Conservation (phyloP, 2,797 vertebrate species). For the Lutra lutra region DNA sequence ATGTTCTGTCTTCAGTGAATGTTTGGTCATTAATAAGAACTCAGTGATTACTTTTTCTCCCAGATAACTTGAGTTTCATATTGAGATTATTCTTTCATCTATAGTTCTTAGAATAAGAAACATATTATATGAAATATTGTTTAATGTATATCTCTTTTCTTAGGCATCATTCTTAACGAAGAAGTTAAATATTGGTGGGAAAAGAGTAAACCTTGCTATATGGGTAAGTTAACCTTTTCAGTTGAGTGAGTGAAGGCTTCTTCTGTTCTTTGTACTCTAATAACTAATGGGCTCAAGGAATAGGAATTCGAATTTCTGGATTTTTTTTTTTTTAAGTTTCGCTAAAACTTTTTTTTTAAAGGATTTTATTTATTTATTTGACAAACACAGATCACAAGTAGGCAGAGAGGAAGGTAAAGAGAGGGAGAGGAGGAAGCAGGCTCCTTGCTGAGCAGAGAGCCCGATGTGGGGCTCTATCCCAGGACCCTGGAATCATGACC, state of each 20-base stretch:
- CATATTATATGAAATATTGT: constrained; percentile 39
- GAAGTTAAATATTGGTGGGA: constrained; percentile 99
- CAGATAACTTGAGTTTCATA: constrained; percentile 25
- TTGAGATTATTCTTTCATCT: constrained; percentile 14
- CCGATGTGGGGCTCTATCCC: no score
- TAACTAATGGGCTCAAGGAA: constrained; percentile 9
- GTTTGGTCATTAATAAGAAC: constrained; percentile 32
- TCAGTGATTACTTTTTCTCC: constrained; percentile 33
- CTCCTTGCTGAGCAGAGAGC: no score
- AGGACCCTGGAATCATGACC: no score
- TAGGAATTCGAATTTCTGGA: constrained; percentile 34
- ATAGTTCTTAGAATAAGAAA: constrained; percentile 22
- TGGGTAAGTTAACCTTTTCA: constrained; percentile 91
- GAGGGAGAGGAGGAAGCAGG: no score
- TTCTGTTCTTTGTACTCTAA: neutral
- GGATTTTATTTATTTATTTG: no score
- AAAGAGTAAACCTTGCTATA: constrained; percentile 98
- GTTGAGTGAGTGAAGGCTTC: neutral
- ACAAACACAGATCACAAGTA: no score
- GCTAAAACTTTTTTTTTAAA: no score
- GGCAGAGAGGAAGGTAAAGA: no score
- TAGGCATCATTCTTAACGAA: constrained; percentile 99
- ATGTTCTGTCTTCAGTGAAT: constrained; percentile 30
- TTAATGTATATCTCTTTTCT: constrained; percentile 73
- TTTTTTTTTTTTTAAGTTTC: constrained; percentile 3